A percentile compares a stretch with the other conserved stretches of the same genome.
Evolutionary conservation across 2,797 vertebrate genomes (phyloP).

Genomic region (Eospalax fontanierii): DNA sequence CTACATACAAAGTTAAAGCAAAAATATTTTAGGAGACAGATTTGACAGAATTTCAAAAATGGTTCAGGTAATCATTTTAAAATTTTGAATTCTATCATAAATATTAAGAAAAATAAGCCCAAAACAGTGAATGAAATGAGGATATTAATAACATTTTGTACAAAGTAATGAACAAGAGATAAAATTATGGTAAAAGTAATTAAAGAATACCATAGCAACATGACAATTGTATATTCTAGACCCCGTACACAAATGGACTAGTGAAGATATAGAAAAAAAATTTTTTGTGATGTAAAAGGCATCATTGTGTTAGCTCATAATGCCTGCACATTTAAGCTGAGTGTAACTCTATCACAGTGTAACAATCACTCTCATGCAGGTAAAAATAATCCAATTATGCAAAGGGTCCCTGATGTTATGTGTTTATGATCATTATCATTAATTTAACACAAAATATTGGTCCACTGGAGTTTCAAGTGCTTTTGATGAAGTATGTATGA

Average conservation of each 20-base stretch:
- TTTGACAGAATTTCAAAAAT: background rate
- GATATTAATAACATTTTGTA: background rate
- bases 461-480: constrained; percentile 2
- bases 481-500: constrained; percentile 63
- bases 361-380: background rate
- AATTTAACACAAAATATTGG: constrained; percentile 65
- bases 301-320: background rate
- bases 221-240: background rate
- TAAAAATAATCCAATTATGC: background rate
- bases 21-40: background rate
- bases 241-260: background rate
- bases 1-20: too few species aligned
- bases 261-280: background rate
- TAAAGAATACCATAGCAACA: constrained; percentile 25
- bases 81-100: constrained; percentile 40
- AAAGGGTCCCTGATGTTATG: background rate
- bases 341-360: background rate
- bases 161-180: background rate
- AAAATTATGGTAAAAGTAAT: constrained; percentile 5
- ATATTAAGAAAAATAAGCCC: background rate
- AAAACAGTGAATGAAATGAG: background rate
- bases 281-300: background rate
- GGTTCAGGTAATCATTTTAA: background rate
- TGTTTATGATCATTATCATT: constrained; percentile 52
- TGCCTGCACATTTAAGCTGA: background rate